phyloP scores from a whole-genome alignment of 2,797 vertebrate genomes.

The Stomatorhinus walkeri region DNA sequence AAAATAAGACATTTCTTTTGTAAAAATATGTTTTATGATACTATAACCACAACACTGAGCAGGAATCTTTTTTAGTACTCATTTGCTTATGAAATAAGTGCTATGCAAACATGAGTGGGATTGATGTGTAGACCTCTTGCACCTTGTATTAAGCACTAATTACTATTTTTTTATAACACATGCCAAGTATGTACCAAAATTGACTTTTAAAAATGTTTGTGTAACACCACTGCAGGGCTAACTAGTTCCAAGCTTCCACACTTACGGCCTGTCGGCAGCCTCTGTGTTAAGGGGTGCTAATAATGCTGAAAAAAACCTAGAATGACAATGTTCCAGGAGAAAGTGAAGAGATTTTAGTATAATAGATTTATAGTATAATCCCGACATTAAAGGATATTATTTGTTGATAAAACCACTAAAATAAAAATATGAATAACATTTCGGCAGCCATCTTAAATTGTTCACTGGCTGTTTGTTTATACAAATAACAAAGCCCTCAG shows the following conservation, averaged over 20 bases:
- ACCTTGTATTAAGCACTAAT: neutral
- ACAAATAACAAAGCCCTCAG: too few species aligned
- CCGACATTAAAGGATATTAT: neutral
- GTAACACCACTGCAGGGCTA: neutral
- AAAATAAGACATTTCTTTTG: neutral
- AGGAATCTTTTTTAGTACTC: neutral
- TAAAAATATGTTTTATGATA: neutral
- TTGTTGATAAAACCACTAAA: too few species aligned
- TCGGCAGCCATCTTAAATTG: too few species aligned
- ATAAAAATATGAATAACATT: too few species aligned
- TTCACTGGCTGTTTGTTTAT: too few species aligned
- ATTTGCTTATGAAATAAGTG: neutral
- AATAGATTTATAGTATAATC: neutral
- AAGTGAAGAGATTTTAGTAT: neutral
- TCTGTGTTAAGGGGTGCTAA: neutral
- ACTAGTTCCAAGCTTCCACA: neutral
- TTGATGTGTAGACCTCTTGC: neutral
- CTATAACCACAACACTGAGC: neutral
- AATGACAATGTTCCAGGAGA: neutral
- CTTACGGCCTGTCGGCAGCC: neutral
- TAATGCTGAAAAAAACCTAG: neutral
- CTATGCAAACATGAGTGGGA: neutral
- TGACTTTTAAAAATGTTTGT: neutral
- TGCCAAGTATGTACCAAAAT: neutral
- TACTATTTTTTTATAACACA: neutral